A percentile compares a stretch with the other conserved stretches of the same genome.
phyloP scores from a whole-genome alignment of 2,888 invertebrate species.

The Leucophenga maculata region DNA sequence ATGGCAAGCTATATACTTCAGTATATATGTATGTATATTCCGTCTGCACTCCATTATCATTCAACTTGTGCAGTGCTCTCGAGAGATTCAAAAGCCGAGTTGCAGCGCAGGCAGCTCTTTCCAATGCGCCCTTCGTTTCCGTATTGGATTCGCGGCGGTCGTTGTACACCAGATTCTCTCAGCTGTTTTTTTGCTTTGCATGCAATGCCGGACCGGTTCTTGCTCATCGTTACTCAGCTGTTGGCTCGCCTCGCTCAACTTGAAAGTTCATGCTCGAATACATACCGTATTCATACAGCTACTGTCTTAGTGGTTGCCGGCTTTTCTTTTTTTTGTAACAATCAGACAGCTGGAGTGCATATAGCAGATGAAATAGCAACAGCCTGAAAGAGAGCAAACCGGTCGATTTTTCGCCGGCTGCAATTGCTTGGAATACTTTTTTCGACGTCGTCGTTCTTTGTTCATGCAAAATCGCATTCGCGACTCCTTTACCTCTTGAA shows the following conservation, averaged over 20 bases:
- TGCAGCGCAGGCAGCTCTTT: too few relatives aligned
- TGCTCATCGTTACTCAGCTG: too few relatives aligned
- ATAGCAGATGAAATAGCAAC: neutral
- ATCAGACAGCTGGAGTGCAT: neutral
- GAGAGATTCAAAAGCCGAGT: too few relatives aligned
- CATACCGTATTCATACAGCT: too few relatives aligned
- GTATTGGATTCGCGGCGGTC: neutral
- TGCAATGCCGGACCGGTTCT: too few relatives aligned
- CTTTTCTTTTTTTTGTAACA: neutral
- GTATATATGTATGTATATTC: constrained; percentile 37
- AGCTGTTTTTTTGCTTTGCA: too few relatives aligned
- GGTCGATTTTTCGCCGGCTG: constrained; percentile 1
- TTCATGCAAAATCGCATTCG: neutral
- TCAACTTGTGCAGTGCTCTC: constrained; percentile 28
- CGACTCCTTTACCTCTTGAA: neutral
- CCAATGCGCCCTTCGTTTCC: neutral
- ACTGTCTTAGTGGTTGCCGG: neutral
- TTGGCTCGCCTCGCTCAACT: too few relatives aligned
- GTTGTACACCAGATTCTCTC: neutral
- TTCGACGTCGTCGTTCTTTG: neutral
- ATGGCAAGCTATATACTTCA: constrained; percentile 9
- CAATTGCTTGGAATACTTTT: neutral
- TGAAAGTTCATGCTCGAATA: too few relatives aligned
- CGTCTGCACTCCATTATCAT: constrained; percentile 53
- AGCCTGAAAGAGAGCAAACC: neutral